Evolutionary conservation across 1,140 invertebrate genomes (phyloP).

Genomic region (Drosophila jambulina): DNA sequence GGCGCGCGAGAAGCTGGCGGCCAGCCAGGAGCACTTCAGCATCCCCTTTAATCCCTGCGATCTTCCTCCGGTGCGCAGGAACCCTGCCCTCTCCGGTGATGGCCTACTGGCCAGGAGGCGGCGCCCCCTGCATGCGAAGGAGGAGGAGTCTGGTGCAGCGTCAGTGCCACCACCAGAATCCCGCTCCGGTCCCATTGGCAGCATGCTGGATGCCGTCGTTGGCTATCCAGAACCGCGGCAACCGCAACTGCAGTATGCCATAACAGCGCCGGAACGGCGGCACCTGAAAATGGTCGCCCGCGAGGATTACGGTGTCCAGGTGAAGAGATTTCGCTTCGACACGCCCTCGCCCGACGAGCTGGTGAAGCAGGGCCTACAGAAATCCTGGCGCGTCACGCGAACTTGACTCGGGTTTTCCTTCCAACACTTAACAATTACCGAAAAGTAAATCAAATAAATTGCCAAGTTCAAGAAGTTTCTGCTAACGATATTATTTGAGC

Average conservation of each 20-base stretch:
- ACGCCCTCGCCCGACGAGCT: constrained; percentile 76
- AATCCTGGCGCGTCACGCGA: constrained; percentile 58
- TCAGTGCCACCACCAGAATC: not conserved
- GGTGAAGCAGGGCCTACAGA: constrained; percentile 63
- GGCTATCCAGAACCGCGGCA: constrained; percentile 41
- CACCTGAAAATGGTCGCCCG: constrained; percentile 53
- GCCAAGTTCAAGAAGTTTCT: not conserved
- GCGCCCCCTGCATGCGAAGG: not conserved
- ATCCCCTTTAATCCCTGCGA: constrained; percentile 79
- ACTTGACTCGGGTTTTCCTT: constrained; percentile 31
- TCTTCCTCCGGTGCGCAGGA: not conserved
- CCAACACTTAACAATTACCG: constrained; percentile 38
- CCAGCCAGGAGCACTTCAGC: constrained; percentile 46
- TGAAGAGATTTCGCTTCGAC: constrained; percentile 73
- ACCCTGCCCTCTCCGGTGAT: not conserved
- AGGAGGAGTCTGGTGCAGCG: not conserved
- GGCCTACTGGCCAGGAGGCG: constrained; percentile 8
- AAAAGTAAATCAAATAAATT: constrained; percentile 26
- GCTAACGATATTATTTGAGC: not conserved
- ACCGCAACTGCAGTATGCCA: constrained; percentile 49
- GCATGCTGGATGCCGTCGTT: constrained; percentile 47
- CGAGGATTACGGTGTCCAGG: constrained; percentile 50
- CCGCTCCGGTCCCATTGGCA: constrained; percentile 38
- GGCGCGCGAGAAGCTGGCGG: constrained; percentile 16
- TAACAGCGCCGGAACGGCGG: constrained; percentile 25